Evolutionary conservation across 1,140 invertebrate genomes (phyloP).

Genomic region (Drosophila mojavensis): DNA sequence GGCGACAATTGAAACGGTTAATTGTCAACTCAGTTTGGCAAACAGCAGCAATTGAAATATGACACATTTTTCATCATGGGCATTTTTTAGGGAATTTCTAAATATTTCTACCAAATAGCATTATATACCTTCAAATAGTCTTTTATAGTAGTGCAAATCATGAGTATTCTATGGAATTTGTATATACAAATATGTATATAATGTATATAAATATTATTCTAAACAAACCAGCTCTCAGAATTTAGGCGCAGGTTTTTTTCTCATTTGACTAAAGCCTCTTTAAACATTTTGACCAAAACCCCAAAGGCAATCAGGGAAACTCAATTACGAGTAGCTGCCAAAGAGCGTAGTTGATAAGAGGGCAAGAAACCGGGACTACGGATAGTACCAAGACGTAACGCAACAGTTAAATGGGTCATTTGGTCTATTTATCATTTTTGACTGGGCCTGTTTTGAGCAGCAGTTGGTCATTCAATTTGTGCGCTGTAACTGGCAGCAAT

Average conservation of each 20-base stretch:
- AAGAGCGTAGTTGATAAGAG: not conserved
- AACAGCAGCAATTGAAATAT: not conserved
- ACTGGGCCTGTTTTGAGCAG: constrained; percentile 28
- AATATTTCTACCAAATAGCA: too few species aligned
- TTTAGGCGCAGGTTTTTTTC: not conserved
- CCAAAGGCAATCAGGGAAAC: constrained; percentile 23
- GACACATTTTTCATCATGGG: too few species aligned
- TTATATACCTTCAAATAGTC: too few species aligned
- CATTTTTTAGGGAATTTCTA: too few species aligned
- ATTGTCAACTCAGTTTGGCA: constrained; percentile 35
- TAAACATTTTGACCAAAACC: constrained; percentile 8
- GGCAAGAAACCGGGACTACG: too few species aligned
- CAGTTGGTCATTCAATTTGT: constrained; percentile 58
- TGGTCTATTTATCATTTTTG: constrained; percentile 58
- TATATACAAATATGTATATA: too few species aligned
- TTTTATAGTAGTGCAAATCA: too few species aligned
- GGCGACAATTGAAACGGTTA: constrained; percentile 47
- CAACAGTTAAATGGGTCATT: constrained; percentile 58
- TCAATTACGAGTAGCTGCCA: constrained; percentile 28
- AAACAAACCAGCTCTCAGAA: too few species aligned
- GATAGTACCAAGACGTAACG: constrained; percentile 13
- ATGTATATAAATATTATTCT: too few species aligned
- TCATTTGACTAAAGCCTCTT: constrained; percentile 11
- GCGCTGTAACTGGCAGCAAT: constrained; percentile 50
- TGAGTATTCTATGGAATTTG: too few species aligned